Base-by-base conservation (phyloP, 2,888 invertebrate species). In the Buathra laborator region DNA sequence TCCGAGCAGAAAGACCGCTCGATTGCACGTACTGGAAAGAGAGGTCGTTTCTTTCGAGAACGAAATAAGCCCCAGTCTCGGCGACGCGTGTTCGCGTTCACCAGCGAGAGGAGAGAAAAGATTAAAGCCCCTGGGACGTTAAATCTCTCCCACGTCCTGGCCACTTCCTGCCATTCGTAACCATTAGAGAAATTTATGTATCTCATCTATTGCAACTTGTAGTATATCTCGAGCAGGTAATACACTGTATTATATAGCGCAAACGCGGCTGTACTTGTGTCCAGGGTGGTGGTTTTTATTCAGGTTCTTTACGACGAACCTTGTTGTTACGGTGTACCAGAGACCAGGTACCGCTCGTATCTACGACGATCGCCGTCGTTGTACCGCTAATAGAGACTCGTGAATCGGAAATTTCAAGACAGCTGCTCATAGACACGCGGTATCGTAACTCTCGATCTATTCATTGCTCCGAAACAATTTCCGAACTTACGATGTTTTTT, bases 141-240 rank as follows among this genome's bases (percentile, higher is more conserved):
- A 84, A 84, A 81, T 84, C 84, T 84, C 84, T 84, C 84, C 84
- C 84, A 84, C 84, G 84, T 84, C 72, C 77, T 81, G 71, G 81
- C 81, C 68, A 81, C 83, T 85, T 86, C 86, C 85, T 86, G 86
- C 83, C 79, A 86, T 86, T 86, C 80, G 83, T 86, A 83, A 86
- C 85, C 83, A 85, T 86, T 86, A 86, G 85, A 85, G 82, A 85
- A 81, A 85, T 86, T 86, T 84, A 81, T 77, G 81, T 83, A 79
- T 74, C 76, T 71, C 79, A 83, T 81, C 75, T 86, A 83, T 86
- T 81, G 81, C 80, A 77, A 77, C 83, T 83, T 78, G 72, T 79
- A 77, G 77, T 51, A 66, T 77, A 80, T 80, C 71, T 70, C 46
- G 64, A 32, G 70, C 85, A 80, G 79, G 72, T 83, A 78, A 37